Base-by-base conservation (phyloP, 2,113 vertebrate species). In the Garra rufa region DNA sequence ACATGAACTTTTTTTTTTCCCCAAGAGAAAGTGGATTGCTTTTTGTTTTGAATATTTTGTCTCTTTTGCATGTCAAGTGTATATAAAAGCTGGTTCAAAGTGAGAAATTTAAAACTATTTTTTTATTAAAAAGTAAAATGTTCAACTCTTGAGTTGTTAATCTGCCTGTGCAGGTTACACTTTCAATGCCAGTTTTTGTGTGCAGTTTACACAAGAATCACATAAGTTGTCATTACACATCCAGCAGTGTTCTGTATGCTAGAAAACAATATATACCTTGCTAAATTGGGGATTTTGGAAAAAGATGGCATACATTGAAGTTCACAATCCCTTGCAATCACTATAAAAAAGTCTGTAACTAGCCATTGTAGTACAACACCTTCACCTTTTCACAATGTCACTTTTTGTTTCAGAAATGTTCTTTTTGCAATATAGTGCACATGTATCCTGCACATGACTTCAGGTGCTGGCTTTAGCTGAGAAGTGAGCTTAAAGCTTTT, bases 71-170 rank as follows among this genome's bases (percentile, higher is more conserved):
- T 67, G 1, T 38, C 15, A 21, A 4, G 0, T 70, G 34, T n/a
- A 69, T 21, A 21, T 70, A 70, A 69, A 69, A 63, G 24, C 9
- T 63, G 1, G 59, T 28, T 63, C 10, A 15, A 63, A 63, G 17
- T 13, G 3, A 38, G n/a, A n/a, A n/a, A n/a, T n/a, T n/a, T n/a
- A n/a, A 69, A 69, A 34, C 34, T 71, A 75, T 75, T 75, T 75
- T 75, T 75, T 46, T 75, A 75, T 30, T 30, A 75, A 75, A 69
- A 75, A 19, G 6, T 26, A 3, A 50, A 75, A 50, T 50, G 3
- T 75, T 44, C 24, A 17, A 1, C 28, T 50, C 24, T 50, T 3
- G 17, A 50, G 34, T 50, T 4, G 52, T 9, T 57, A 8, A 57
- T 34, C 34, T 34, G 34, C 5, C 3, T 10, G 9, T 57, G 8